Percentiles rank a stretch among this genome's conserved stretches.
Evolutionary conservation across 2,113 vertebrate genomes (phyloP).

Genomic region (Bucco capensis): DNA sequence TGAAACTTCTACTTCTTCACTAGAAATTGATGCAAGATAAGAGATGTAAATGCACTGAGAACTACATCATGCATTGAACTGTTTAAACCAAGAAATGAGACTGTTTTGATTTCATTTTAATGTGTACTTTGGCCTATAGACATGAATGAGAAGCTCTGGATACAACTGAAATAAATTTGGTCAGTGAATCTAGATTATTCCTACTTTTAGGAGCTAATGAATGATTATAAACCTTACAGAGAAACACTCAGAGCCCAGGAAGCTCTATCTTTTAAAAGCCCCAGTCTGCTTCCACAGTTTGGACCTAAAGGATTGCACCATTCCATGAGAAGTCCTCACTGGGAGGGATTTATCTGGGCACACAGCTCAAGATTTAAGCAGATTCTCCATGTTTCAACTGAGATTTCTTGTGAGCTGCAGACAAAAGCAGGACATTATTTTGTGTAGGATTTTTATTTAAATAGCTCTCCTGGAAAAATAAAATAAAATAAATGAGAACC

Average conservation of each 20-base stretch:
- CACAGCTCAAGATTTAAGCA: background rate
- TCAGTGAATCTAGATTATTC: background rate
- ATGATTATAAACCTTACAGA: background rate
- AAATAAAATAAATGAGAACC: background rate
- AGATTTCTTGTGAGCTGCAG: background rate
- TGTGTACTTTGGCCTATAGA: background rate
- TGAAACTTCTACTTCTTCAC: background rate
- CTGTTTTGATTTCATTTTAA: background rate
- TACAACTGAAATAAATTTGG: background rate
- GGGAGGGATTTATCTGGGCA: background rate
- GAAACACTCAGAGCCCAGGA: background rate
- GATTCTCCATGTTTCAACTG: background rate
- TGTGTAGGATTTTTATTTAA: background rate
- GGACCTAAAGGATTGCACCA: background rate
- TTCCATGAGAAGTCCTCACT: background rate
- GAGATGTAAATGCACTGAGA: background rate
- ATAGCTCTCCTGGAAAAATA: background rate
- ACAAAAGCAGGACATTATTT: background rate
- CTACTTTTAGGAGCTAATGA: background rate
- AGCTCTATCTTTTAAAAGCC: background rate
- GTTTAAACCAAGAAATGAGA: background rate
- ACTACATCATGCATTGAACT: background rate
- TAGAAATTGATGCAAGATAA: background rate
- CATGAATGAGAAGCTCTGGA: background rate
- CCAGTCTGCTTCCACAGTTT: rapidly evolving